Percentiles rank a stretch among this genome's conserved stretches.
These are phyloP conservation scores for Drosophila demipolita DNA, from an alignment of 2,888 invertebrate species.

Conservation along the genomic window DNA sequence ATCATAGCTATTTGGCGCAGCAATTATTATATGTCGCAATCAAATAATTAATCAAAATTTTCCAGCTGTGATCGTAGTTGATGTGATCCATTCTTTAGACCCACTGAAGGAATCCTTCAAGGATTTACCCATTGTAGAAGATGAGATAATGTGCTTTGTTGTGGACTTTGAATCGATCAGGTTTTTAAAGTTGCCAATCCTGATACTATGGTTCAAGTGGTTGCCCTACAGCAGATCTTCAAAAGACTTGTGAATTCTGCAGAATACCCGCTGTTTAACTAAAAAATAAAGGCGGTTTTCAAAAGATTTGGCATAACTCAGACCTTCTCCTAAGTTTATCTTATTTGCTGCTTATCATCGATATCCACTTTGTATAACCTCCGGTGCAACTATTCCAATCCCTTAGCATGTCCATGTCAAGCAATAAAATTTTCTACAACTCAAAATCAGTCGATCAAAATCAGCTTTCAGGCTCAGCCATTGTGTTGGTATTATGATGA, in stretches of 20 bases:
- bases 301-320: accelerated
- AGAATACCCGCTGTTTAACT: conserved; percentile 79
- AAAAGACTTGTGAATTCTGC: conserved; percentile 85
- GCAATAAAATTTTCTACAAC: conserved; percentile 25
- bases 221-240: conserved; percentile 75
- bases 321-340: conserved; percentile 49
- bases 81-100: conserved; percentile 90
- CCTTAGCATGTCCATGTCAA: conserved; percentile 84
- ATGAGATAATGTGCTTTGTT: conserved; percentile 83
- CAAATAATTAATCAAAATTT: conserved; percentile 76
- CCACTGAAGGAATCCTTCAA: conserved; percentile 87
- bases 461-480: conserved; percentile 11
- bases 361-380: conserved; percentile 72
- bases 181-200: conserved; percentile 88
- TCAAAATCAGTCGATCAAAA: conserved; percentile 28
- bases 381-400: conserved; percentile 57
- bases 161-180: conserved; percentile 79
- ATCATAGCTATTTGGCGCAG: neutral
- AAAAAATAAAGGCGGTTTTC: neutral
- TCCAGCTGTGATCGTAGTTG: conserved; percentile 89
- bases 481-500: conserved; percentile 8
- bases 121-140: conserved; percentile 86
- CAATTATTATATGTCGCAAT: neutral
- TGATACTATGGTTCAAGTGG: conserved; percentile 84
- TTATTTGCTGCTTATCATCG: conserved; percentile 38